A percentile compares a stretch with the other conserved stretches of the same genome.
Evolutionary conservation across 2,113 vertebrate species (phyloP).

Genomic region (Embiotoca jacksoni): DNA sequence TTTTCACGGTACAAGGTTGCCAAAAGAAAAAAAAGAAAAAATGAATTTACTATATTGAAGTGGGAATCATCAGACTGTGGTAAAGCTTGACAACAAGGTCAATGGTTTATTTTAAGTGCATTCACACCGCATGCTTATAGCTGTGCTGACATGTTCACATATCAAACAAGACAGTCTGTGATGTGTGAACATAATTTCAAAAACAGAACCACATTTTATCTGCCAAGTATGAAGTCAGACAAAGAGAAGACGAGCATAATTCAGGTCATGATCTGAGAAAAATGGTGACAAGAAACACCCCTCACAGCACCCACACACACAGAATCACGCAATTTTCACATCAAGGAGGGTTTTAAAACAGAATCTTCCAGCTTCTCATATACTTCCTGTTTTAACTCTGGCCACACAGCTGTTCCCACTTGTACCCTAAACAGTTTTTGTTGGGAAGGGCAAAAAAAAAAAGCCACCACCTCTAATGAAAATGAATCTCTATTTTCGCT

Average conservation of each 20-base stretch:
- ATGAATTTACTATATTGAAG: constrained; percentile 4
- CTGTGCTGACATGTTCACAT: constrained; percentile 13
- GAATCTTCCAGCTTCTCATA: constrained; percentile 12
- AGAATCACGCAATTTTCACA: background rate
- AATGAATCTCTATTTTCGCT: constrained; percentile 38
- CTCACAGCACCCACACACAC: background rate
- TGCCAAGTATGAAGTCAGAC: constrained; percentile 35
- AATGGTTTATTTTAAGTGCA: constrained; percentile 20
- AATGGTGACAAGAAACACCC: constrained; percentile 48
- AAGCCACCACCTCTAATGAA: constrained; percentile 19
- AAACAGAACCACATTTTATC: constrained; percentile 30
- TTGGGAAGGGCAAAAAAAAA: background rate
- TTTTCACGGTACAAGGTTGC: background rate
- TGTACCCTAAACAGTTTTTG: constrained; percentile 1
- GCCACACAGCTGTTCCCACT: constrained; percentile 39
- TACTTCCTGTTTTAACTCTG: constrained; percentile 30
- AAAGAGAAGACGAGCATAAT: constrained; percentile 36
- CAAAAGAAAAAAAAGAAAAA: background rate
- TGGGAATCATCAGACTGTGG: background rate
- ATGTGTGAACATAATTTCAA: constrained; percentile 26
- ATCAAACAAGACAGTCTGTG: constrained; percentile 5
- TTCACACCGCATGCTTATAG: constrained; percentile 4
- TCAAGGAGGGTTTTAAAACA: background rate
- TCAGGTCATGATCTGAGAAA: constrained; percentile 52
- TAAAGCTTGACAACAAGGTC: constrained; percentile 26